Conservation (phyloP, 1,140 invertebrate species). For the Caenorhabditis latens region DNA sequence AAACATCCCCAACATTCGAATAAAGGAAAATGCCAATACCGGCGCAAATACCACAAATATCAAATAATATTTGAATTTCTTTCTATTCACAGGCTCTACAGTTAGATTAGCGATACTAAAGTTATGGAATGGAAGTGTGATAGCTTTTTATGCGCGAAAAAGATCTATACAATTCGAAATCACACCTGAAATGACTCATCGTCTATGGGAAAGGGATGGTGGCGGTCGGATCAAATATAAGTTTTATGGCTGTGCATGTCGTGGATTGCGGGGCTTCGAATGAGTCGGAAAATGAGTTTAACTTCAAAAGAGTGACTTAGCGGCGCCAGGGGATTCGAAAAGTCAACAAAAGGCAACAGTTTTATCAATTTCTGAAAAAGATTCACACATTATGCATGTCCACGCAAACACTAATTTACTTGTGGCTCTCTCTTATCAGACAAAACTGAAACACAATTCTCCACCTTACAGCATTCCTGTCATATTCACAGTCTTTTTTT, state of each 20-base stretch:
- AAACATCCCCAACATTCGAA: neutral
- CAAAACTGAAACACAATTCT: too few relatives aligned
- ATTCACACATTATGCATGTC: neutral
- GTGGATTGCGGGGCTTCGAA: too few relatives aligned
- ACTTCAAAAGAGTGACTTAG: neutral
- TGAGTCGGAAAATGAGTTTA: neutral
- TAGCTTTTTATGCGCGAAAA: neutral
- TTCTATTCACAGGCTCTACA: neutral
- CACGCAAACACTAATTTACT: too few relatives aligned
- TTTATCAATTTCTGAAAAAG: neutral
- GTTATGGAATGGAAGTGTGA: neutral
- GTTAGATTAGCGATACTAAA: neutral
- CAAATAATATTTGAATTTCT: constrained; percentile 11
- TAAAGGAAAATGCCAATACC: too few relatives aligned
- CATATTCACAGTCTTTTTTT: too few relatives aligned
- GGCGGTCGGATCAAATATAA: too few relatives aligned
- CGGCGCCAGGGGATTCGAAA: neutral
- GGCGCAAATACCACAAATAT: neutral
- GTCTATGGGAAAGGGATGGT: neutral
- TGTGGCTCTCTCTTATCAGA: too few relatives aligned
- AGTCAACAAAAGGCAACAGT: neutral
- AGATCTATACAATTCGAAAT: neutral
- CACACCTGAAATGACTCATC: neutral
- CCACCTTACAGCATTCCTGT: too few relatives aligned
- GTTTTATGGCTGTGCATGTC: too few relatives aligned